Percentiles rank a stretch among this genome's conserved stretches.
These are phyloP conservation scores for Drosophila tani DNA, from an alignment of 1,140 invertebrate species.

Conservation along the genomic window DNA sequence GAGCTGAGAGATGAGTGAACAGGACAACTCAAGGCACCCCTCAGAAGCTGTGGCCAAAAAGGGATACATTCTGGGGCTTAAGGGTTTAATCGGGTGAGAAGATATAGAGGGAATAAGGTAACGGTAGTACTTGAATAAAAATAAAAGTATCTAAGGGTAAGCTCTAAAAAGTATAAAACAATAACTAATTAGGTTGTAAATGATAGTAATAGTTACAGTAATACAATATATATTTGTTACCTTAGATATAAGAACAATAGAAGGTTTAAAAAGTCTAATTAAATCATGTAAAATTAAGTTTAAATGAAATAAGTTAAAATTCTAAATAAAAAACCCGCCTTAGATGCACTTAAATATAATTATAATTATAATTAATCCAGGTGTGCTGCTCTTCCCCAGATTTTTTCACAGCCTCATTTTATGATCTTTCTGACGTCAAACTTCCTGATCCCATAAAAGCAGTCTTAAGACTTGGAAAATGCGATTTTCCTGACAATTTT, in stretches of 20 bases:
- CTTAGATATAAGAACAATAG: too few relatives aligned
- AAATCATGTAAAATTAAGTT: too few relatives aligned
- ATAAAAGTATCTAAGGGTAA: background rate
- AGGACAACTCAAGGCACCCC: background rate
- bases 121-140: background rate
- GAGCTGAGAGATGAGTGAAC: background rate
- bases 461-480: slow-evolving; percentile 1
- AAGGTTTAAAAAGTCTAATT: too few relatives aligned
- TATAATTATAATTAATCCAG: background rate
- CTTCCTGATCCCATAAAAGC: slow-evolving; percentile 53
- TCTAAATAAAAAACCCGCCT: background rate
- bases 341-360: background rate
- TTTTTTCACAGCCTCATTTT: slow-evolving; percentile 9
- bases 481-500: background rate
- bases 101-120: background rate
- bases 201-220: too few relatives aligned
- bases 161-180: background rate
- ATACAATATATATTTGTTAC: too few relatives aligned
- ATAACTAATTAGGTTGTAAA: background rate
- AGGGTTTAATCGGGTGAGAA: too few relatives aligned
- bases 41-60: slow-evolving; percentile 7
- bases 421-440: slow-evolving; percentile 14
- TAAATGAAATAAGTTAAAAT: too few relatives aligned
- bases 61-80: background rate
- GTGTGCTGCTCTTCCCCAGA: background rate